A percentile compares a stretch with the other conserved stretches of the same genome.
These are phyloP conservation scores for Baccha elongata DNA, from an alignment of 2,888 invertebrate species.

Conservation along the genomic window DNA sequence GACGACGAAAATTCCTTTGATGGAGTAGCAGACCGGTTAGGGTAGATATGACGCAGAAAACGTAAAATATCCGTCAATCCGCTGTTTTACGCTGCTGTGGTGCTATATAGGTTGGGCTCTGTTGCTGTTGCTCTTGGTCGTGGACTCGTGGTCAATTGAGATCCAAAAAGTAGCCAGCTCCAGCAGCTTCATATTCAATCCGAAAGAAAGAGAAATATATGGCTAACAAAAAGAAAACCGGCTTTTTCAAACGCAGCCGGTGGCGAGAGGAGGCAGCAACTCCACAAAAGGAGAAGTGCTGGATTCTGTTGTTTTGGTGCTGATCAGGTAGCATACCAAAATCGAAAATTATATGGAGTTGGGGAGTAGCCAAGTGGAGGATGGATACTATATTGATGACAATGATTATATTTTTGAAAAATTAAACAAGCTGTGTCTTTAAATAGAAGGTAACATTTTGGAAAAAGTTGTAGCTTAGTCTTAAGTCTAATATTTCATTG, in stretches of 20 bases:
- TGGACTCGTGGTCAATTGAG: conserved; percentile 71
- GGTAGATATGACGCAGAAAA: conserved; percentile 70
- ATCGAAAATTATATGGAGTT: conserved; percentile 45
- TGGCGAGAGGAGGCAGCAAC: conserved; percentile 17
- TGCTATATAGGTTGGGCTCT: conserved; percentile 66
- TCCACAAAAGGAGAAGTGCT: conserved; percentile 58
- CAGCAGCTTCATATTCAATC: conserved; percentile 6
- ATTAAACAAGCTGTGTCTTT: neutral
- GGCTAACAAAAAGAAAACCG: conserved; percentile 63
- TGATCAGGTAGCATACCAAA: conserved; percentile 63
- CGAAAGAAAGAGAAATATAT: conserved; percentile 59
- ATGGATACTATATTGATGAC: conserved; percentile 39
- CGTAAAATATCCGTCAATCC: conserved; percentile 69
- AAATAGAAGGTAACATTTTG: neutral
- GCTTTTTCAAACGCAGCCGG: conserved; percentile 37
- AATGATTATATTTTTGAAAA: conserved; percentile 45
- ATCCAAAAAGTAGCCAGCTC: conserved; percentile 17
- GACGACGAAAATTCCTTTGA: conserved; percentile 66
- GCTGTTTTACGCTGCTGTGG: conserved; percentile 47
- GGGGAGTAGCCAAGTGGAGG: conserved; percentile 33
- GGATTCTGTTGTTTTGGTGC: conserved; percentile 13
- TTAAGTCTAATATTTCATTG: no score
- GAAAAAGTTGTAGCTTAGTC: neutral
- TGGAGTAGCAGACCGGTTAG: conserved; percentile 70
- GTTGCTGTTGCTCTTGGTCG: conserved; percentile 57